phyloP scores from a whole-genome alignment of 2,113 vertebrate species.

The Stegastes partitus region DNA sequence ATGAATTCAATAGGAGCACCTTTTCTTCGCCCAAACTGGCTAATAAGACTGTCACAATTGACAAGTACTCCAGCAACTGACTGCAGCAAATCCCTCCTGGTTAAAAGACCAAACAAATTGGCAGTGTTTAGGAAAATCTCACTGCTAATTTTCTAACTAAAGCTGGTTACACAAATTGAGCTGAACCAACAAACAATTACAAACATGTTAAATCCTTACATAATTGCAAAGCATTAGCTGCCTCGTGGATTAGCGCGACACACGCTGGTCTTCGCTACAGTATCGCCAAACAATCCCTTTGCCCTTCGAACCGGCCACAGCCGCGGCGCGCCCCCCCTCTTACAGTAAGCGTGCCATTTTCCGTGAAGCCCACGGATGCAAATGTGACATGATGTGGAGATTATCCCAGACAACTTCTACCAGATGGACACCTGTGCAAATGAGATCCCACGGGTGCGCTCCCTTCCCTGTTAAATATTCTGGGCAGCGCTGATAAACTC shows the following conservation, averaged over 20 bases:
- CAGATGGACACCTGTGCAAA: slow-evolving; percentile 86
- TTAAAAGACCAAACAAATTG: slow-evolving; percentile 75
- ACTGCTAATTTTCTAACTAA: slow-evolving; percentile 75
- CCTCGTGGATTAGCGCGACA: slow-evolving; percentile 75
- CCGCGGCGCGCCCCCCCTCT: neutral
- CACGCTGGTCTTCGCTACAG: slow-evolving; percentile 63
- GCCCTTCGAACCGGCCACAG: slow-evolving; percentile 32
- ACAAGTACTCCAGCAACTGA: slow-evolving; percentile 43
- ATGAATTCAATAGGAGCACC: slow-evolving; percentile 63
- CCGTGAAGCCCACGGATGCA: slow-evolving; percentile 69
- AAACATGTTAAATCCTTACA: slow-evolving; percentile 82
- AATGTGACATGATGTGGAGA: slow-evolving; percentile 84
- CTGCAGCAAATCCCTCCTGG: slow-evolving; percentile 66
- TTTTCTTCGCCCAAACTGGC: slow-evolving; percentile 58
- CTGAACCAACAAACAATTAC: slow-evolving; percentile 82
- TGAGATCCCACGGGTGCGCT: slow-evolving; percentile 77
- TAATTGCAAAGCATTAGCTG: slow-evolving; percentile 79
- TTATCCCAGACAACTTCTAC: slow-evolving; percentile 79
- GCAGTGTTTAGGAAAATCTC: slow-evolving; percentile 77
- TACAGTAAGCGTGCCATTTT: slow-evolving; percentile 39
- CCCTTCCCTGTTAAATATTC: slow-evolving; percentile 78
- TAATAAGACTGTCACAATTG: slow-evolving; percentile 66
- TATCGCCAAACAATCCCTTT: slow-evolving; percentile 64
- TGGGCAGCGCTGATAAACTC: slow-evolving; percentile 74
- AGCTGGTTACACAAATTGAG: slow-evolving; percentile 80